phyloP scores from a whole-genome alignment of 2,797 vertebrate genomes.

The Centropyge bicolor region DNA sequence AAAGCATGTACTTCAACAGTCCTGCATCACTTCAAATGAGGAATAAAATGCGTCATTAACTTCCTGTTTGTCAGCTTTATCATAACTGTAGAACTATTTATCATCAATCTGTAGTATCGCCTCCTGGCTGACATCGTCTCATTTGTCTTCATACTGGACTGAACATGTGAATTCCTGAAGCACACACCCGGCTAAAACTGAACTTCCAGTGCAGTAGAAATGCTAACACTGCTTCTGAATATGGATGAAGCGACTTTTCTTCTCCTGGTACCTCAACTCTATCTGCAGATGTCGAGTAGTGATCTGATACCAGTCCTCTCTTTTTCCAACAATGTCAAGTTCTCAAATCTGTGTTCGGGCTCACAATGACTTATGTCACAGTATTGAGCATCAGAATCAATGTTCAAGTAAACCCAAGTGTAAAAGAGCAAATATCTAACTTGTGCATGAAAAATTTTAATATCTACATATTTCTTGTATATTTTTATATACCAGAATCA shows the following conservation, averaged over 20 bases:
- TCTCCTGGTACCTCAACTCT: not conserved
- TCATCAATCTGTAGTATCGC: slow-evolving; percentile 4
- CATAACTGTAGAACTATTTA: slow-evolving; percentile 32
- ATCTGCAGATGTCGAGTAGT: not conserved
- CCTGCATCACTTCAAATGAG: slow-evolving; percentile 39
- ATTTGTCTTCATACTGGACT: slow-evolving; percentile 32
- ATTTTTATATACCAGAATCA: too few species aligned
- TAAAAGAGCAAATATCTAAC: not conserved
- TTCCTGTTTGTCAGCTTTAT: slow-evolving; percentile 40
- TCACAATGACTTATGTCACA: too few species aligned
- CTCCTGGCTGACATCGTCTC: not conserved
- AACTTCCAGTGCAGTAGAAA: not conserved
- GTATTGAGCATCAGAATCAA: too few species aligned
- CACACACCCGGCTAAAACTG: not conserved
- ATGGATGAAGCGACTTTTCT: not conserved
- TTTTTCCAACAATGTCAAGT: not conserved
- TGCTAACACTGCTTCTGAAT: not conserved
- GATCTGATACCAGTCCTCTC: not conserved
- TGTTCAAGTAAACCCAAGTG: not conserved
- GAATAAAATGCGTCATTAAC: slow-evolving; percentile 55
- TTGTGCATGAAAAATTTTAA: not conserved
- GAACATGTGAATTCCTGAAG: not conserved
- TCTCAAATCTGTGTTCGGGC: too few species aligned
- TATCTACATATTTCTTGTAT: too few species aligned
- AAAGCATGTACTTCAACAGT: slow-evolving; percentile 14